phyloP scores from a whole-genome alignment of 2,888 invertebrate species.

The Operophtera brumata region DNA sequence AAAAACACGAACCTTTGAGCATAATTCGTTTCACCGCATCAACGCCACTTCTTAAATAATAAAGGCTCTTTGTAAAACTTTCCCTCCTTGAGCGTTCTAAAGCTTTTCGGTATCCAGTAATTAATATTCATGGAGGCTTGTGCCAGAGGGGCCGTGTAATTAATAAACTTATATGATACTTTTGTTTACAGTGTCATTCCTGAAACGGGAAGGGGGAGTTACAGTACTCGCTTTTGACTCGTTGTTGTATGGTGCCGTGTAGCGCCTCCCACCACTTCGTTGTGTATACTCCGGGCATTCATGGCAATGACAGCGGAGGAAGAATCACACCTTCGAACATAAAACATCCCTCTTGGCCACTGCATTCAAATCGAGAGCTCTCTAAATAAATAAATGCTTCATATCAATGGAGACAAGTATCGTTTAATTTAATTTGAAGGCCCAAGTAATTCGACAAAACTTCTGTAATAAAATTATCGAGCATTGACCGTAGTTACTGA shows the following conservation, averaged over 20 bases:
- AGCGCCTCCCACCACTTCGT: conserved; percentile 7
- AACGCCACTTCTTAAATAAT: conserved; percentile 79
- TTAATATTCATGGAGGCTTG: conserved; percentile 80
- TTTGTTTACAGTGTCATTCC: conserved; percentile 79
- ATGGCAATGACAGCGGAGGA: conserved; percentile 16
- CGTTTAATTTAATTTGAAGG: conserved; percentile 78
- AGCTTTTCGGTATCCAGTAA: conserved; percentile 80
- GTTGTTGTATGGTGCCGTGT: conserved; percentile 2
- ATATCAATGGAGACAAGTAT: conserved; percentile 68
- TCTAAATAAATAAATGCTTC: conserved; percentile 49
- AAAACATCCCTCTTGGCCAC: conserved; percentile 14
- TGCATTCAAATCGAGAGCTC: conserved; percentile 15
- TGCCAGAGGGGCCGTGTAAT: conserved; percentile 78
- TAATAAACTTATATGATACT: conserved; percentile 82
- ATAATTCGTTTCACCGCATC: conserved; percentile 75
- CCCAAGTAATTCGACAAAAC: conserved; percentile 77
- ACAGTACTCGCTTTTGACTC: conserved; percentile 44
- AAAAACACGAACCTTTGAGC: conserved; percentile 40
- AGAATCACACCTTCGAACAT: conserved; percentile 12
- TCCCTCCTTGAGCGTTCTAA: conserved; percentile 80
- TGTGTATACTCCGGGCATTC: conserved; percentile 25
- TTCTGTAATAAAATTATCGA: conserved; percentile 79
- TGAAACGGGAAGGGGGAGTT: conserved; percentile 56
- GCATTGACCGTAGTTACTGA: conserved; percentile 67
- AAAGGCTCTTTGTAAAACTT: conserved; percentile 81